phyloP scores from a whole-genome alignment of 2,113 vertebrate genomes.

The Daubentonia madagascariensis region DNA sequence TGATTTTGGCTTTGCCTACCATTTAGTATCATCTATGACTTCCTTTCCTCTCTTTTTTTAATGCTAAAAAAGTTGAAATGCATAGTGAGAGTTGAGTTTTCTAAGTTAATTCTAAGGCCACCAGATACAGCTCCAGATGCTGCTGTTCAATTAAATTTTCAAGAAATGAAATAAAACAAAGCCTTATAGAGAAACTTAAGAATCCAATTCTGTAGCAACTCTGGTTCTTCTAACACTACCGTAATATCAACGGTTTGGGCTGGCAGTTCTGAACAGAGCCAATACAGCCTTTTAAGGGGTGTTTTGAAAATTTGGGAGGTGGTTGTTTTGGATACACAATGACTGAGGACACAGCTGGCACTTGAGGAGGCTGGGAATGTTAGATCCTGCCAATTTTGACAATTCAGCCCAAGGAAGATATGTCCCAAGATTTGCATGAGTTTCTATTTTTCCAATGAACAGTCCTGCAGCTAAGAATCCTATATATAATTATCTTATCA shows the following conservation, averaged over 20 bases:
- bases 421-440: background rate
- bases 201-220: background rate
- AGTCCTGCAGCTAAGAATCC: background rate
- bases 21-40: background rate
- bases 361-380: background rate
- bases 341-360: background rate
- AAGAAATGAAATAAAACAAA: slow-evolving; percentile 1
- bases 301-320: background rate
- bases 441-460: background rate
- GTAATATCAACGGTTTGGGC: background rate
- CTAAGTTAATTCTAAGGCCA: background rate
- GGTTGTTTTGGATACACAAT: background rate
- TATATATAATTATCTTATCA: background rate
- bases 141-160: background rate
- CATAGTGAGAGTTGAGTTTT: background rate
- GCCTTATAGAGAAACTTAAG: background rate
- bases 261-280: background rate
- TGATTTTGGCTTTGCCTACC: background rate
- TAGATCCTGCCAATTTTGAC: background rate
- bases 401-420: background rate
- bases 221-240: background rate
- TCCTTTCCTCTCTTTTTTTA: background rate
- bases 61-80: background rate
- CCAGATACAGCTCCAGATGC: background rate
- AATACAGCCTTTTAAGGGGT: background rate